These are phyloP conservation scores for Leuctra nigra DNA, from an alignment of 2,888 invertebrate genomes.

Conservation along the genomic window DNA sequence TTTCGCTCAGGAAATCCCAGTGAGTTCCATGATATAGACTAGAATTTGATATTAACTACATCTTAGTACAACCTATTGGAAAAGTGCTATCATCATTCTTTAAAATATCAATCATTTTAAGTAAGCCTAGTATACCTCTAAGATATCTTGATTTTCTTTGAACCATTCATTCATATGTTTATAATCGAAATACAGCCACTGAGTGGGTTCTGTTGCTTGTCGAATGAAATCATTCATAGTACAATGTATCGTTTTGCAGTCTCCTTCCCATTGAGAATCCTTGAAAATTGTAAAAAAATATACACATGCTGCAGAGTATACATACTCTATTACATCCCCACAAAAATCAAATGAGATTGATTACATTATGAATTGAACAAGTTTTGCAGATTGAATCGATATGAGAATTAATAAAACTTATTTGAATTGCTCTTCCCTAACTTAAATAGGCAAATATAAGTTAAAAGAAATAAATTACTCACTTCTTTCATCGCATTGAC, in stretches of 20 bases:
- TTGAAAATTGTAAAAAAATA: too few relatives aligned
- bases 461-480: too few relatives aligned
- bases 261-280: constrained; percentile 75
- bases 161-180: constrained; percentile 71
- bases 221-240: constrained; percentile 57
- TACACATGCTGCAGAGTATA: too few relatives aligned
- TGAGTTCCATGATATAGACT: constrained; percentile 53
- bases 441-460: too few relatives aligned
- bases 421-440: too few relatives aligned
- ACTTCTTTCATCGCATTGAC: constrained; percentile 33
- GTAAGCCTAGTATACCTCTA: constrained; percentile 45
- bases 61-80: neutral
- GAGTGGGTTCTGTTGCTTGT: constrained; percentile 33
- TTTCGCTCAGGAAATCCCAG: constrained; percentile 65
- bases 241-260: constrained; percentile 51
- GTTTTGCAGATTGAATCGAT: too few relatives aligned
- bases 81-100: neutral
- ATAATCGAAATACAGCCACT: constrained; percentile 82
- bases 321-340: too few relatives aligned
- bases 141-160: constrained; percentile 47
- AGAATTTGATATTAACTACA: constrained; percentile 27
- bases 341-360: too few relatives aligned
- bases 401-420: too few relatives aligned
- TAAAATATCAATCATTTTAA: constrained; percentile 11
- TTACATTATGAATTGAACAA: too few relatives aligned